Conservation (phyloP, 2,113 vertebrate species). For the Saccopteryx leptura region DNA sequence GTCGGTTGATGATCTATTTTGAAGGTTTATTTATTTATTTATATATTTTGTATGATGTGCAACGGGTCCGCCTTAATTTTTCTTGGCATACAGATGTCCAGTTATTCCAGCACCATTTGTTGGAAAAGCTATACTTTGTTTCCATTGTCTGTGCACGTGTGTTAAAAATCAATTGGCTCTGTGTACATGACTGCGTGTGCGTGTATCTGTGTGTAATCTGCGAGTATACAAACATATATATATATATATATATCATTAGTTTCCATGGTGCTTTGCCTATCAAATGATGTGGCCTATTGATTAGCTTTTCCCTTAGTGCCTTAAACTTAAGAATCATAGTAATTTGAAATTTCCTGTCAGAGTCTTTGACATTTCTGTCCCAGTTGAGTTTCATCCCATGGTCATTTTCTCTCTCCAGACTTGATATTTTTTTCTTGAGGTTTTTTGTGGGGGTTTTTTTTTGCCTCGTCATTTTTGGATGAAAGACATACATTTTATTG, state of each 20-base stretch:
- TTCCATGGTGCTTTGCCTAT: neutral
- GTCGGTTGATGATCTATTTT: neutral
- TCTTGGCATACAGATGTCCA: neutral
- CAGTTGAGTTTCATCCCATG: neutral
- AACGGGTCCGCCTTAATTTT: neutral
- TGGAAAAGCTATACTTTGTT: neutral
- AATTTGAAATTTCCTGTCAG: constrained; percentile 17
- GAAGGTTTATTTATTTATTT: neutral
- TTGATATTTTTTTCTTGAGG: neutral
- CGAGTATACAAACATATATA: neutral
- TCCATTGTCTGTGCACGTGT: neutral
- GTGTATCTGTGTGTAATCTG: neutral
- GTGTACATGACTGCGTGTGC: neutral
- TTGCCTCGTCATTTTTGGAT: neutral
- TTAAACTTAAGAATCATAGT: neutral
- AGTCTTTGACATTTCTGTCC: neutral
- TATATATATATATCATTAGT: neutral
- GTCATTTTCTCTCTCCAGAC: neutral
- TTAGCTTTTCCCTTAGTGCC: neutral
- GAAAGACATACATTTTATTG: neutral
- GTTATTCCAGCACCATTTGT: neutral
- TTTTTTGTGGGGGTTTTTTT: neutral
- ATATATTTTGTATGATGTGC: neutral
- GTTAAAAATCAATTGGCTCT: neutral
- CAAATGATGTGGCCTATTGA: neutral